Base-by-base conservation (phyloP, 2,113 vertebrate genomes). In the Gopherus evgoodei region DNA sequence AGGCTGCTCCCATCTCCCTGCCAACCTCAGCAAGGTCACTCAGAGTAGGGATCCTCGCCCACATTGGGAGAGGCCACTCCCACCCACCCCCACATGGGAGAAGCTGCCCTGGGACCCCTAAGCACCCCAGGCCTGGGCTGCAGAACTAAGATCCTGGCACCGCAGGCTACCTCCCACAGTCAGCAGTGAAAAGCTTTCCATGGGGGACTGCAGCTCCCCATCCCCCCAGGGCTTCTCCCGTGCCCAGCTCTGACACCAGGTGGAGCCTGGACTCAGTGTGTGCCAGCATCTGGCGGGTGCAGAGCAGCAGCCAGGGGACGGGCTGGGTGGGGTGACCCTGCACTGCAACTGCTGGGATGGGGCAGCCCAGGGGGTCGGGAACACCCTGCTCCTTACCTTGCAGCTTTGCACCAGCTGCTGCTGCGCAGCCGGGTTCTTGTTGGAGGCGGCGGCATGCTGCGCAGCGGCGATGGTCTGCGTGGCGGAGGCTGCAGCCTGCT, bases 331-430 rank as follows among this genome's bases (percentile, higher is more conserved):
- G 7, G 65, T 9, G 35, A 69, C 6, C 35, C 65, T 38, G 65
- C 62, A 17, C 62, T n/a, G 62, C 35, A 14, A 69, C 31, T n/a
- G 35, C 62, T n/a, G 62, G 35, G 62, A 27, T 11, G 11, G 56
- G n/a, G 19, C 5, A 24, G 53, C 14, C 13, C 62, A 3, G 21
- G 27, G 5, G 54, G 9, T 84, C 79, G 19, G 49, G 44, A 57
- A 35, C 35, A n/a, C n/a, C 22, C 4, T 56, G 35, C 35, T 5
- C 4, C 96, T 96, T 92, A 99, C 99, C 99, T 99, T 99, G 98
- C 99, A 99, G 98, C 99, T 99, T 97, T 99, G 99, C 38, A 99
- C 99, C 2, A 99, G 99, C 91, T 99, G 99, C 85, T 99, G 99
- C 94, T 99, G 99, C 2, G 99, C 99, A 0, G 99, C 99, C 0